Evolutionary conservation across 1,140 invertebrate species (phyloP).

Genomic region (Hylyphantes graminicola): DNA sequence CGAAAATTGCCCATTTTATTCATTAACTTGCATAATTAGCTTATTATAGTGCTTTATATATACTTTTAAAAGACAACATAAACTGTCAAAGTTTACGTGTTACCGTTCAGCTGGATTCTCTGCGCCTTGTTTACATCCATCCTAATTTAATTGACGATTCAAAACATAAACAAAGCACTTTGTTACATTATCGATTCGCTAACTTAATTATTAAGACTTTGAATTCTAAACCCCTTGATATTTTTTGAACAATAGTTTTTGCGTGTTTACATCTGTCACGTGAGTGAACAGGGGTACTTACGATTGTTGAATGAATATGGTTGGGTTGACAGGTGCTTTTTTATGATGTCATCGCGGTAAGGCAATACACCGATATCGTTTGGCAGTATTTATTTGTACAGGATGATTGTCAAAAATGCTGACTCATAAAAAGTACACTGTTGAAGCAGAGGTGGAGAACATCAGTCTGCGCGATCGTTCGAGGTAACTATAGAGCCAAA

Average conservation of each 20-base stretch:
- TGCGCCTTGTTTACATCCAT: no score
- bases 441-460: slow-evolving; percentile 42
- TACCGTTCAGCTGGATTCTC: no score
- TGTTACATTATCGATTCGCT: background rate
- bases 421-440: slow-evolving; percentile 48
- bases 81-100: no score
- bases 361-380: background rate
- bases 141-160: slow-evolving; percentile 5
- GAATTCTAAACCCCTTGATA: no score
- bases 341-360: slow-evolving; percentile 47
- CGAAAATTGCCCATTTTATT: background rate
- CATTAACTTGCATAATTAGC: background rate
- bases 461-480: slow-evolving; percentile 39
- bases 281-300: slow-evolving; percentile 15
- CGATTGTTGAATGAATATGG: background rate
- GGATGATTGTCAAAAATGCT: slow-evolving; percentile 25
- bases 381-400: background rate
- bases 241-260: background rate
- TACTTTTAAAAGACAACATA: no score
- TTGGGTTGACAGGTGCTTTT: slow-evolving; percentile 39
- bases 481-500: slow-evolving; percentile 47
- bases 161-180: no score
- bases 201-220: no score
- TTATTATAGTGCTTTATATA: no score
- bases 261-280: slow-evolving; percentile 27